phyloP scores from a whole-genome alignment of 2,797 vertebrate genomes.

The Glossophaga mutica region DNA sequence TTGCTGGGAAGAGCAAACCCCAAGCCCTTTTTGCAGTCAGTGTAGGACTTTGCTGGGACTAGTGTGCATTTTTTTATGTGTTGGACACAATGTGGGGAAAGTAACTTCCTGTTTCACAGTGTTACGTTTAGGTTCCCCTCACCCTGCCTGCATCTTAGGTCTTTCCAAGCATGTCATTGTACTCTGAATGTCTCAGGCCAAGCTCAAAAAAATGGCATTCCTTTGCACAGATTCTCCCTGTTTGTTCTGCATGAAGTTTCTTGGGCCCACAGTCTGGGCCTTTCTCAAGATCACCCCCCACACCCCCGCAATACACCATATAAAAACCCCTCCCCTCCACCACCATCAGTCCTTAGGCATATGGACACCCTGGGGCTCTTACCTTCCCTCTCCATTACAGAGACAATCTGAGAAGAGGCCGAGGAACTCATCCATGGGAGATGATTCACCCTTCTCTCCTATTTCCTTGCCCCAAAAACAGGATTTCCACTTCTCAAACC shows the following conservation, averaged over 20 bases:
- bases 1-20: neutral
- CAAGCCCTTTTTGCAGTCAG: neutral
- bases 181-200: neutral
- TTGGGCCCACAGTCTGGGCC: neutral
- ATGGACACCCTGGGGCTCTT: neutral
- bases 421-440: neutral
- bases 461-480: conserved; percentile 34
- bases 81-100: neutral
- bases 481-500: conserved; percentile 70
- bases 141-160: neutral
- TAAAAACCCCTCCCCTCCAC: no score
- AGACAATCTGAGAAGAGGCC: neutral
- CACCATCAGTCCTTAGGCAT: neutral
- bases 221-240: neutral
- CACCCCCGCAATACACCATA: neutral
- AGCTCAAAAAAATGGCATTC: neutral
- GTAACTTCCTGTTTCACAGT: neutral
- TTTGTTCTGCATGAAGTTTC: neutral
- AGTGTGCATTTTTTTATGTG: neutral
- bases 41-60: neutral
- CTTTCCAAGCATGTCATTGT: neutral
- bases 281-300: neutral
- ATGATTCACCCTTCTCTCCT: conserved; percentile 9
- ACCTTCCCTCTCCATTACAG: neutral
- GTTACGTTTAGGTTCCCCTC: neutral